Conservation (phyloP, 2,797 vertebrate species). For the Anguilla anguilla region DNA sequence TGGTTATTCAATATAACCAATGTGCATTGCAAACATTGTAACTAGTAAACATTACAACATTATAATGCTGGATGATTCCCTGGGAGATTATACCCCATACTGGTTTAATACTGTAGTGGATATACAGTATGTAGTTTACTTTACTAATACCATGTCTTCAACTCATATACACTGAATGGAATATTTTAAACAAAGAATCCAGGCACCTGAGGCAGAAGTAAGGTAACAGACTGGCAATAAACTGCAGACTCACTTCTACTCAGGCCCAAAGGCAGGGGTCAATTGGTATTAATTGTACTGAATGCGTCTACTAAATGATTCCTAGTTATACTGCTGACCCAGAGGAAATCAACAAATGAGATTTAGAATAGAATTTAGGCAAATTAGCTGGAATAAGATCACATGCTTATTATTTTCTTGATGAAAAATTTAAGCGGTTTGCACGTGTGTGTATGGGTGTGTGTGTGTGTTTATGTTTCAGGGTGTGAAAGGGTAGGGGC, state of each 20-base stretch:
- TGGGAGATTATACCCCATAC: background rate
- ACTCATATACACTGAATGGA: background rate
- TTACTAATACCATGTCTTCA: background rate
- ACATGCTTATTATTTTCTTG: constrained; percentile 26
- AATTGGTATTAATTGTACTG: constrained; percentile 28
- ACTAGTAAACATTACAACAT: background rate
- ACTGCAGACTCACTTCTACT: background rate
- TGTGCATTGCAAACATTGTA: background rate
- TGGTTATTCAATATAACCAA: background rate
- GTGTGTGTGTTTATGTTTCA: background rate
- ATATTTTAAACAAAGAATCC: background rate
- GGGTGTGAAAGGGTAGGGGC: background rate
- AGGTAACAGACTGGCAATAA: constrained; percentile 1
- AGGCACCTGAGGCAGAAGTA: background rate
- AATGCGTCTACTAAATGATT: constrained; percentile 27
- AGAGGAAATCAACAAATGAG: constrained; percentile 38
- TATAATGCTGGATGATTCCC: background rate
- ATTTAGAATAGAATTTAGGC: constrained; percentile 23
- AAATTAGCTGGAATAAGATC: constrained; percentile 31
- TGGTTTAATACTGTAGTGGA: background rate
- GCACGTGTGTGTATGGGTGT: constrained; percentile 1
- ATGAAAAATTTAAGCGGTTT: constrained; percentile 28
- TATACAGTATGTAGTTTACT: background rate
- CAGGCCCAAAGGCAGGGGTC: constrained; percentile 13
- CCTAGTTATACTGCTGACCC: constrained; percentile 23